Evolutionary conservation across 2,888 invertebrate species (phyloP).

Genomic region (Tenthredo distinguenda): DNA sequence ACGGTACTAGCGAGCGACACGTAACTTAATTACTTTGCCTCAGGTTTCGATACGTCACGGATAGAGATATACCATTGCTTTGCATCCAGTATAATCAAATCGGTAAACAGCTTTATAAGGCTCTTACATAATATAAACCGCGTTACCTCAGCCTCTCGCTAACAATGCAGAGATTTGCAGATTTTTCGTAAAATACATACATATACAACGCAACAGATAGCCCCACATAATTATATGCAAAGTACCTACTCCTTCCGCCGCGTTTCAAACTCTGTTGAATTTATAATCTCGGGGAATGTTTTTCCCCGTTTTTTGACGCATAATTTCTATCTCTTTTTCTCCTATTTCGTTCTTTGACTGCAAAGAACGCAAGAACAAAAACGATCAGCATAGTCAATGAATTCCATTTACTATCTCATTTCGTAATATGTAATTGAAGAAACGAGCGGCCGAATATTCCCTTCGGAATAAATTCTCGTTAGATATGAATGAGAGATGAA

Average conservation of each 20-base stretch:
- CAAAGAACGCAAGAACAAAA: background rate
- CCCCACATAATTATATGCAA: conserved; percentile 33
- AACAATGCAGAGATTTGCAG: conserved; percentile 19
- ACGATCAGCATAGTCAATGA: background rate
- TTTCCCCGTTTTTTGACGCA: background rate
- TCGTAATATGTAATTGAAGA: background rate
- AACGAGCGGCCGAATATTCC: background rate
- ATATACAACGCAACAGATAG: background rate
- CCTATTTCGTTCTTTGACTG: background rate
- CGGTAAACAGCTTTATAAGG: conserved; percentile 14
- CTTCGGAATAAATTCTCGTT: background rate
- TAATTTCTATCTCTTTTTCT: background rate
- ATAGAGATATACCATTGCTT: conserved; percentile 9
- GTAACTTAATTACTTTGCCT: conserved; percentile 45
- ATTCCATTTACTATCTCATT: background rate
- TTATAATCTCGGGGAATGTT: conserved; percentile 16
- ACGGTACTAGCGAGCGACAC: background rate
- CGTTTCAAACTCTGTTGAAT: conserved; percentile 23
- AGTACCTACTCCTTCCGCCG: conserved; percentile 26
- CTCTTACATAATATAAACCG: conserved; percentile 14
- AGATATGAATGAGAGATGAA: background rate
- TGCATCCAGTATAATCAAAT: conserved; percentile 35
- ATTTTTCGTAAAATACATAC: background rate
- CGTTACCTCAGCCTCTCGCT: background rate
- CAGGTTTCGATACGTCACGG: conserved; percentile 38